These are phyloP conservation scores for Nothocercus nigrocapillus DNA, from an alignment of 2,113 vertebrate genomes.

Conservation along the genomic window DNA sequence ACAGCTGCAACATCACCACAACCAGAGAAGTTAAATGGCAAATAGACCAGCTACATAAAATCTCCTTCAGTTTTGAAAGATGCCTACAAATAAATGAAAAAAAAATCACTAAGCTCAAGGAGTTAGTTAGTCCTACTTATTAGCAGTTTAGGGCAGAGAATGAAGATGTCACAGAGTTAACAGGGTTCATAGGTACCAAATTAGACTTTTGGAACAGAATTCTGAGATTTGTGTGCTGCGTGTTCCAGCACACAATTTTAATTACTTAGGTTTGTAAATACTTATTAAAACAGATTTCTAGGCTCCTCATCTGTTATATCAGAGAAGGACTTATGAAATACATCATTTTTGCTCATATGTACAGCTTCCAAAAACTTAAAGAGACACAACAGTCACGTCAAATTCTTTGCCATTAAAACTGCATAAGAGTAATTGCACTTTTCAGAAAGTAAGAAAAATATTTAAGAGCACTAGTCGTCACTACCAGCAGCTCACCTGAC, in stretches of 20 bases:
- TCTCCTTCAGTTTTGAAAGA: neutral
- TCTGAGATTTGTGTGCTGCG: conserved; percentile 26
- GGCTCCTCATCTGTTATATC: neutral
- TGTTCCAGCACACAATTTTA: conserved; percentile 28
- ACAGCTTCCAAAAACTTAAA: neutral
- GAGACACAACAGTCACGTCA: neutral
- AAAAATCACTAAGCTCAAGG: neutral
- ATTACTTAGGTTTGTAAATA: neutral
- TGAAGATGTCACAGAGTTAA: neutral
- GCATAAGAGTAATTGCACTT: neutral
- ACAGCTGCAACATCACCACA: neutral
- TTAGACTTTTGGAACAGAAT: conserved; percentile 5
- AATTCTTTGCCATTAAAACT: neutral
- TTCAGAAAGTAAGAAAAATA: neutral
- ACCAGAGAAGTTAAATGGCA: neutral
- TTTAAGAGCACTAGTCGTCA: neutral
- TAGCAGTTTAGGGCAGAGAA: conserved; percentile 41
- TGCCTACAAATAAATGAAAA: conserved; percentile 30
- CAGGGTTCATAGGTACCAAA: neutral
- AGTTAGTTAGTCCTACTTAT: conserved; percentile 51
- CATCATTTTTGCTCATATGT: neutral
- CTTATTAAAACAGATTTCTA: neutral
- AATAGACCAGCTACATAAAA: neutral
- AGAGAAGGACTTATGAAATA: neutral
- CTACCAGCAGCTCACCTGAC: neutral